Evolutionary conservation across 2,888 invertebrate species (phyloP).

Genomic region (Thalpophila matura): DNA sequence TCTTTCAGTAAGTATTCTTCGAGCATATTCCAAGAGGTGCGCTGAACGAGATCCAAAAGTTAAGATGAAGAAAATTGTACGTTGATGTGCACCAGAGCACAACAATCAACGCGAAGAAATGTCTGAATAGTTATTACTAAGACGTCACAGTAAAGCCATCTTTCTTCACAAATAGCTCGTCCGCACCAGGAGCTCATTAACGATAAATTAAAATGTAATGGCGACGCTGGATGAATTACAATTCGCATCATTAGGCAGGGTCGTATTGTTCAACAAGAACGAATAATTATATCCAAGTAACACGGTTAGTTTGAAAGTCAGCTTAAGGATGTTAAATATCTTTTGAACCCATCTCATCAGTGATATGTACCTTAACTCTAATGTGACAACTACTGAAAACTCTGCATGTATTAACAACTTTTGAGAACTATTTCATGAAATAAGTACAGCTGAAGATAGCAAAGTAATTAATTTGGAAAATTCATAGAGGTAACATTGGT

Average conservation of each 20-base stretch:
- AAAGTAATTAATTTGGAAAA: too few species aligned
- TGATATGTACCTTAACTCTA: neutral
- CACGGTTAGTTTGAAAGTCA: neutral
- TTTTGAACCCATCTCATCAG: conserved; percentile 2
- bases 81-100: conserved; percentile 14
- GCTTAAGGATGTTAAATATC: neutral
- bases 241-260: conserved; percentile 42
- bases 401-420: too few species aligned
- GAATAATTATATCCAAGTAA: conserved; percentile 19
- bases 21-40: neutral
- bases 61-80: neutral
- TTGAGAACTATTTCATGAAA: too few species aligned
- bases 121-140: conserved; percentile 34
- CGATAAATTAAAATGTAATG: conserved; percentile 63
- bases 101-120: conserved; percentile 38
- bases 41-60: neutral
- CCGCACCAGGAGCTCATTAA: conserved; percentile 65
- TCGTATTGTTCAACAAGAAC: conserved; percentile 28
- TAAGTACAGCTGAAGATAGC: too few species aligned
- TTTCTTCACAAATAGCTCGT: conserved; percentile 57
- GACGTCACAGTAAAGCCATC: conserved; percentile 42
- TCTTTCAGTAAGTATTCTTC: neutral
- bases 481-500: too few species aligned
- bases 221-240: conserved; percentile 50
- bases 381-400: too few species aligned